These are phyloP conservation scores for Lutraria lutraria DNA, from an alignment of 2,888 invertebrate genomes.

Conservation along the genomic window DNA sequence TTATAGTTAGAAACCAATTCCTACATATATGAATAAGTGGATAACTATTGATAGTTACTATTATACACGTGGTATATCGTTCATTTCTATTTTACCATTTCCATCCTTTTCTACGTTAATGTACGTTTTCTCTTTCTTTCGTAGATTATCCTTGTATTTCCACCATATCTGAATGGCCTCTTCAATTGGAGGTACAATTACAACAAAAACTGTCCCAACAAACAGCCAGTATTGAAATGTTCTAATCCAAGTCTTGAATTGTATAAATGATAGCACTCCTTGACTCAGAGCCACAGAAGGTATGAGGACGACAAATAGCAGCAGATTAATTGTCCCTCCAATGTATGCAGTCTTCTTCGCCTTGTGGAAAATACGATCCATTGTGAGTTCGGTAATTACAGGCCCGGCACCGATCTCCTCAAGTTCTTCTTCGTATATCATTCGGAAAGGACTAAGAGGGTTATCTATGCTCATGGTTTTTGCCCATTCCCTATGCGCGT, in stretches of 20 bases:
- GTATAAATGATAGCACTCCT: conserved; percentile 57
- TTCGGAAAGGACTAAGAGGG: conserved; percentile 77
- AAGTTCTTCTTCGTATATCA: conserved; percentile 76
- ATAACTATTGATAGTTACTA: not conserved
- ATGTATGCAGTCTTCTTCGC: conserved; percentile 57
- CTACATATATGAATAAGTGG: too few relatives aligned
- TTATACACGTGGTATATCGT: not conserved
- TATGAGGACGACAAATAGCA: conserved; percentile 63
- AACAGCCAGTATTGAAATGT: conserved; percentile 66
- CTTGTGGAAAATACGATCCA: conserved; percentile 67
- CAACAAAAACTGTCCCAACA: conserved; percentile 62
- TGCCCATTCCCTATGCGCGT: conserved; percentile 75
- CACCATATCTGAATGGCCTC: conserved; percentile 67
- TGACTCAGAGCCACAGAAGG: conserved; percentile 62
- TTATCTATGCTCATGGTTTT: conserved; percentile 80
- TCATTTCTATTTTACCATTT: not conserved
- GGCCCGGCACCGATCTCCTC: conserved; percentile 61
- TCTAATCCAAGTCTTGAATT: conserved; percentile 65
- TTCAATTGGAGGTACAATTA: conserved; percentile 71
- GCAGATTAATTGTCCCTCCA: conserved; percentile 58
- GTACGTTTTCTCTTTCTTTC: not conserved
- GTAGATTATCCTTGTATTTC: conserved; percentile 64
- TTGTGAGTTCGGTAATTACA: conserved; percentile 60
- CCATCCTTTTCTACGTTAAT: not conserved
- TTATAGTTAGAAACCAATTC: too few relatives aligned